Conservation (phyloP, 2,797 vertebrate genomes). For the Gorsachius magnificus region DNA sequence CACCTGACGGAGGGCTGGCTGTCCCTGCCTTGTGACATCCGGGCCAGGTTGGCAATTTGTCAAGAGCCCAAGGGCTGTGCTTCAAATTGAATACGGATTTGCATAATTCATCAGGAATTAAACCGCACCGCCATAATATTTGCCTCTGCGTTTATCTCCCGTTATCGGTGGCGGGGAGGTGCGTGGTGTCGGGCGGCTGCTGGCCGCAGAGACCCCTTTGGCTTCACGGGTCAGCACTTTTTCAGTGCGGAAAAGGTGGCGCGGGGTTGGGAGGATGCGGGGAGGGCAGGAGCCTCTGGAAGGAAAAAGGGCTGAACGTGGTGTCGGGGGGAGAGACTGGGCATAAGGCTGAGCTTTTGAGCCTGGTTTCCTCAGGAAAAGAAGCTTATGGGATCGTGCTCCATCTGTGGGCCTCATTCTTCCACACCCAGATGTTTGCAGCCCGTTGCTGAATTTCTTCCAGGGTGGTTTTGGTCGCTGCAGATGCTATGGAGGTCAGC, state of each 20-base stretch:
- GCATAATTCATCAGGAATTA: slow-evolving; percentile 35
- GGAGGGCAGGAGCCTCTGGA: background rate
- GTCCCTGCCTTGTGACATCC: background rate
- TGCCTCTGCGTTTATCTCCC: background rate
- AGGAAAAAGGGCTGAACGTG: background rate
- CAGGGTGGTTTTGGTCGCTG: background rate
- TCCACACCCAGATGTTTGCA: background rate
- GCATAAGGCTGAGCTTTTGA: background rate
- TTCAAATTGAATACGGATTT: slow-evolving; percentile 33
- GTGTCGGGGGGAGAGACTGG: background rate
- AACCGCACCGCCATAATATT: background rate
- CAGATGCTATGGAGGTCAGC: background rate
- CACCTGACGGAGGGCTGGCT: background rate
- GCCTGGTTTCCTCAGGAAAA: background rate
- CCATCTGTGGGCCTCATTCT: background rate
- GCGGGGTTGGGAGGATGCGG: background rate
- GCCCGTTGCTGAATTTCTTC: background rate
- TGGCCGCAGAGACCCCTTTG: rapidly evolving
- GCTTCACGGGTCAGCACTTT: rapidly evolving
- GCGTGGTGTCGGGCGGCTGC: rapidly evolving
- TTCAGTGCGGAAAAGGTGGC: background rate
- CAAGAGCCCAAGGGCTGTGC: background rate
- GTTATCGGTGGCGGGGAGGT: background rate
- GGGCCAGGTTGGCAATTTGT: slow-evolving; percentile 22
- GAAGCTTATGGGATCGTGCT: background rate